Percentiles rank a stretch among this genome's conserved stretches.
Conservation (phyloP, 2,888 invertebrate genomes). For the Drosophila vallismaia region DNA sequence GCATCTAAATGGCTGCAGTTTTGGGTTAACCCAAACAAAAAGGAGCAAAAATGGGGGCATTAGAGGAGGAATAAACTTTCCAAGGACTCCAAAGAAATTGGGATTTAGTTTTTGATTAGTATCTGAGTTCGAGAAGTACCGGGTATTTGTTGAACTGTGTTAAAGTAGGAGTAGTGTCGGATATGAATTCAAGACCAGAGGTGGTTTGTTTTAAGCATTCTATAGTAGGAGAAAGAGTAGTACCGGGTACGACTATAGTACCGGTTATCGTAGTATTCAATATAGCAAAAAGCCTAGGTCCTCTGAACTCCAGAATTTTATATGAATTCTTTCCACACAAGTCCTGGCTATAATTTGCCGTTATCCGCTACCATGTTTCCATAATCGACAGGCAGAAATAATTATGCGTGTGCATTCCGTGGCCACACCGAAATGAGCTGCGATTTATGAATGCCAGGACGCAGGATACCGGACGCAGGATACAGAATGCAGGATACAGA, state of each 20-base stretch:
- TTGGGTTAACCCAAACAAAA: constrained; percentile 63
- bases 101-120: neutral
- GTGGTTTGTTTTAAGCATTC: too few species aligned
- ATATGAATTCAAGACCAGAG: neutral
- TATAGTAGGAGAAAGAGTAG: too few species aligned
- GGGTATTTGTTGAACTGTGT: neutral
- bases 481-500: constrained; percentile 19
- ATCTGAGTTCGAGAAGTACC: neutral
- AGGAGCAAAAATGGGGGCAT: neutral
- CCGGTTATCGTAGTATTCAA: too few species aligned
- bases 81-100: neutral
- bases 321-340: neutral
- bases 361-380: neutral
- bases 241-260: neutral
- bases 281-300: neutral
- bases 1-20: constrained; percentile 61
- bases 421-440: constrained; percentile 79
- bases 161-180: neutral
- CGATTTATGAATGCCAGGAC: constrained; percentile 73
- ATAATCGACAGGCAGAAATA: constrained; percentile 69
- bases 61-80: neutral
- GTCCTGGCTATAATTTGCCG: neutral
- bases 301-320: neutral
- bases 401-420: constrained; percentile 80
- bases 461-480: constrained; percentile 37